Evolutionary conservation across 2,888 invertebrate genomes (phyloP).

Genomic region (Parnassius mnemosyne): DNA sequence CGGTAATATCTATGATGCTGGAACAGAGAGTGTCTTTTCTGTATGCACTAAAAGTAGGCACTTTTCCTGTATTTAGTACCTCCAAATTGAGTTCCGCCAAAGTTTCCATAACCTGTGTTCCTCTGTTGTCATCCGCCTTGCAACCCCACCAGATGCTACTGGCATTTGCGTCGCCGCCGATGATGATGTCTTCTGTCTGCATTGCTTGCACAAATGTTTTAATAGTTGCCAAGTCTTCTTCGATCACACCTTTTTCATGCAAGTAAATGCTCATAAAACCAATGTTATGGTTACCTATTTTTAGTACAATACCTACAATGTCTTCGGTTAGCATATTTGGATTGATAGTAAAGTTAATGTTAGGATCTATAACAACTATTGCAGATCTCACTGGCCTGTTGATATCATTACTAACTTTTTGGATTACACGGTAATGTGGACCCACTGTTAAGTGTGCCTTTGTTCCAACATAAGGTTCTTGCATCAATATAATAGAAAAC

Average conservation of each 20-base stretch:
- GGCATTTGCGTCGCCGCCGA: not conserved
- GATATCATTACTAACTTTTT: not conserved
- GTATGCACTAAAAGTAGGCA: too few relatives aligned
- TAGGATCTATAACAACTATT: not conserved
- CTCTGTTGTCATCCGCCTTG: too few relatives aligned
- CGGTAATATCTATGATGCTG: too few relatives aligned
- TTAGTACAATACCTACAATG: not conserved
- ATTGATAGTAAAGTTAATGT: not conserved
- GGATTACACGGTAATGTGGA: not conserved
- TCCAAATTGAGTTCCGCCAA: too few relatives aligned
- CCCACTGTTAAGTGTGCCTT: not conserved
- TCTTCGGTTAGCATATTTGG: not conserved
- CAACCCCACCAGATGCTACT: too few relatives aligned
- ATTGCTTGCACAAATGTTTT: not conserved
- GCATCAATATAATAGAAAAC: not conserved
- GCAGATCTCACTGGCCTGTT: not conserved
- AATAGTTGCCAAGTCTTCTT: not conserved
- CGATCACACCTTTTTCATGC: not conserved
- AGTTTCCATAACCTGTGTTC: too few relatives aligned
- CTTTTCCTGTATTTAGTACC: too few relatives aligned
- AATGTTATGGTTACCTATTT: not conserved
- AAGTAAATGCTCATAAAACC: not conserved
- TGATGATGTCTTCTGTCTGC: not conserved
- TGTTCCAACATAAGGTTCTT: not conserved
- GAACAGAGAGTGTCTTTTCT: too few relatives aligned